phyloP scores from a whole-genome alignment of 2,797 vertebrate genomes.

The Scomberomorus guttatus region DNA sequence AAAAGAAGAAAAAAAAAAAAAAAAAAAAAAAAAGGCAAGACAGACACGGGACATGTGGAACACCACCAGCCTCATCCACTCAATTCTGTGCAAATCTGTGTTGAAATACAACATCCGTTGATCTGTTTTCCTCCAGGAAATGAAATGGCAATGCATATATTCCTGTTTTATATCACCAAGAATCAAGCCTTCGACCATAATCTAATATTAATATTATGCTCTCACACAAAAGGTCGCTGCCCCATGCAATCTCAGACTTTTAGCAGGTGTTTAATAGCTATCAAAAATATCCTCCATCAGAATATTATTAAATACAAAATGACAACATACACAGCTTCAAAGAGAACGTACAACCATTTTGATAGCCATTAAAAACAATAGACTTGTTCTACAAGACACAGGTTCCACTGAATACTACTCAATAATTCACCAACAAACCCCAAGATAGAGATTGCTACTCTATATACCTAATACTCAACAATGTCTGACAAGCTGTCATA shows the following conservation, averaged over 20 bases:
- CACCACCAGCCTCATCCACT: constrained; percentile 64
- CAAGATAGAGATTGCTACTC: constrained; percentile 85
- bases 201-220: constrained; percentile 59
- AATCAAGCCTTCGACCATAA: constrained; percentile 60
- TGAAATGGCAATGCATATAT: constrained; percentile 64
- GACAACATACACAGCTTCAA: constrained; percentile 66
- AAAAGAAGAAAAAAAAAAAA: constrained; percentile 8
- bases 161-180: constrained; percentile 63
- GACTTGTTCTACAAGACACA: constrained; percentile 80
- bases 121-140: constrained; percentile 52
- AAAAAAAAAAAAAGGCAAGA: constrained; percentile 44
- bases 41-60: constrained; percentile 57
- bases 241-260: constrained; percentile 70
- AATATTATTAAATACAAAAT: constrained; percentile 65
- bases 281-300: constrained; percentile 79
- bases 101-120: constrained; percentile 51
- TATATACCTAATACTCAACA: constrained; percentile 87
- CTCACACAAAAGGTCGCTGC: constrained; percentile 47
- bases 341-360: constrained; percentile 73
- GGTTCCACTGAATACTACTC: constrained; percentile 82
- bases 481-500: constrained; percentile 78
- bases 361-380: constrained; percentile 87
- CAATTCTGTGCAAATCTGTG: constrained; percentile 74
- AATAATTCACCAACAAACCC: constrained; percentile 85
- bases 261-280: constrained; percentile 84